phyloP scores from a whole-genome alignment of 1,140 invertebrate genomes.

The Cheumatopsyche charites region DNA sequence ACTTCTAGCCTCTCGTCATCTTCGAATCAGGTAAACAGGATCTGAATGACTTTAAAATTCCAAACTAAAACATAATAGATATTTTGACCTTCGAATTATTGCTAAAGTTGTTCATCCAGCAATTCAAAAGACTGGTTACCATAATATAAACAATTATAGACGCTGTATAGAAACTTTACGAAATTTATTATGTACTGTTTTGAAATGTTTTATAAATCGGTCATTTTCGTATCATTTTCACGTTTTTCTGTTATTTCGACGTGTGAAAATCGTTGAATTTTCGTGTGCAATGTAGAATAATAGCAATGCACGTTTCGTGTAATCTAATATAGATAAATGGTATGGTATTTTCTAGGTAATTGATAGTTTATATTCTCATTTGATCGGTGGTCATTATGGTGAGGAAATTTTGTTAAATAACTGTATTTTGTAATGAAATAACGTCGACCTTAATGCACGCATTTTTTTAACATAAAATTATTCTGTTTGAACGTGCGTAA shows the following conservation, averaged over 20 bases:
- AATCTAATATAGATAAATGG: constrained; percentile 1
- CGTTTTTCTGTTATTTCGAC: too few relatives aligned
- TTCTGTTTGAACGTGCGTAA: not conserved
- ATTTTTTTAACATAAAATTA: constrained; percentile 6
- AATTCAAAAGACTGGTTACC: too few relatives aligned
- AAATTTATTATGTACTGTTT: too few relatives aligned
- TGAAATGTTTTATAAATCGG: too few relatives aligned
- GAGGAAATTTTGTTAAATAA: constrained; percentile 9
- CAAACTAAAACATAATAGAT: not conserved
- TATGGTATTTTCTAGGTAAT: not conserved
- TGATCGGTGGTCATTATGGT: not conserved
- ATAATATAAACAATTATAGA: too few relatives aligned
- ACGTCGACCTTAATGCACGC: constrained; percentile 9
- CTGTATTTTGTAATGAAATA: constrained; percentile 20
- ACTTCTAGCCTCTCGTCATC: not conserved
- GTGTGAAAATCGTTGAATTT: too few relatives aligned
- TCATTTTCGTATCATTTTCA: too few relatives aligned
- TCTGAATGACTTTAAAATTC: not conserved
- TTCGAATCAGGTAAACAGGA: constrained; percentile 16
- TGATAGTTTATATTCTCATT: not conserved
- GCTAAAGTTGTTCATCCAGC: not conserved
- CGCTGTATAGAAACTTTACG: too few relatives aligned
- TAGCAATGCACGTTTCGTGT: not conserved
- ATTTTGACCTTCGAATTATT: not conserved
- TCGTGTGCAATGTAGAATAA: not conserved